Percentiles rank a stretch among this genome's conserved stretches.
phyloP scores from a whole-genome alignment of 1,140 invertebrate species.

The Drosophila repletoides region DNA sequence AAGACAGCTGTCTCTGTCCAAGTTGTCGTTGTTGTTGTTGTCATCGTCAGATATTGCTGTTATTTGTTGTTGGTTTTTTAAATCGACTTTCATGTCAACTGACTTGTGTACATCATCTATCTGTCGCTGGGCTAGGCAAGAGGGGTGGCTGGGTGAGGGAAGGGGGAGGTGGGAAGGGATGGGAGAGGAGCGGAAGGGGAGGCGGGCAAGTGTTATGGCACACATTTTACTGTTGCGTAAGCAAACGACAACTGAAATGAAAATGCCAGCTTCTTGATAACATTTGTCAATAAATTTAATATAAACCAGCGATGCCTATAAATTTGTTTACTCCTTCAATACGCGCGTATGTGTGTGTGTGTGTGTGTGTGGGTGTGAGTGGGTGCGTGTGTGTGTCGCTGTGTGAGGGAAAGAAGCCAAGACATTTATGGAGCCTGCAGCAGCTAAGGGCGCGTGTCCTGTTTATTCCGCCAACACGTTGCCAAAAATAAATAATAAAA shows the following conservation, averaged over 20 bases:
- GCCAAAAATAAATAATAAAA: too few relatives aligned
- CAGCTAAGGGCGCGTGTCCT: too few relatives aligned
- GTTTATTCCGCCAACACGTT: too few relatives aligned
- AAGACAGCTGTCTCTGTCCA: slow-evolving; percentile 43
- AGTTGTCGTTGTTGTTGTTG: slow-evolving; percentile 48
- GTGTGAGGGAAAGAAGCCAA: too few relatives aligned
- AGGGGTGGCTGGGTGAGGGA: too few relatives aligned
- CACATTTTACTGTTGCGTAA: slow-evolving; percentile 75
- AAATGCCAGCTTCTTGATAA: slow-evolving; percentile 69
- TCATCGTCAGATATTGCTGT: slow-evolving; percentile 54
- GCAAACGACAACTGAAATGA: slow-evolving; percentile 71
- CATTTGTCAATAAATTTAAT: slow-evolving; percentile 80
- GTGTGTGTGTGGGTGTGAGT: slow-evolving; percentile 17
- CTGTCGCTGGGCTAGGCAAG: slow-evolving; percentile 21
- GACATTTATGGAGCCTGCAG: slow-evolving; percentile 15
- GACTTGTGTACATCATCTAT: slow-evolving; percentile 67
- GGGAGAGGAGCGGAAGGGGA: neutral
- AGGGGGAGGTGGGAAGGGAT: neutral
- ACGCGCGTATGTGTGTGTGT: slow-evolving; percentile 4
- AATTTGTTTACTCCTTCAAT: slow-evolving; percentile 22
- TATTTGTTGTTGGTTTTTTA: slow-evolving; percentile 71
- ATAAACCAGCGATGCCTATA: slow-evolving; percentile 53
- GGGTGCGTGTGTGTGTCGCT: too few relatives aligned
- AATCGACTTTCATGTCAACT: slow-evolving; percentile 79
- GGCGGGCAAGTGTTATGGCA: slow-evolving; percentile 51